Percentiles rank a stretch among this genome's conserved stretches.
Conservation (phyloP, 2,113 vertebrate genomes). For the Charadrius vociferus region DNA sequence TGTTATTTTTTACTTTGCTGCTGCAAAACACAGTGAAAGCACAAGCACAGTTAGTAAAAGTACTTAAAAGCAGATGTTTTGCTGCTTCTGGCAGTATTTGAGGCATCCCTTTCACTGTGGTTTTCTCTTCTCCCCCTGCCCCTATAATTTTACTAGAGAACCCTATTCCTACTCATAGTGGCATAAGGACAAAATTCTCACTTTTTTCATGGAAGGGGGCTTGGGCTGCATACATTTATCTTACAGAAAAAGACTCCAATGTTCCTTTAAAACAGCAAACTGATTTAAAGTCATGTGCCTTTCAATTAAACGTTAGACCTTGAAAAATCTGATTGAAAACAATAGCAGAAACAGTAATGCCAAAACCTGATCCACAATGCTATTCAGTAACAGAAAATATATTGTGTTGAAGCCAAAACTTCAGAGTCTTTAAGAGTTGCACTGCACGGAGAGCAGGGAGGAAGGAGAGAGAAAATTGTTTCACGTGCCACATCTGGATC, state of each 20-base stretch:
- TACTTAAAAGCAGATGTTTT: background rate
- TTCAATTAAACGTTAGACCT: background rate
- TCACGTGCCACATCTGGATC: fast-evolving
- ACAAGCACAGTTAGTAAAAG: background rate
- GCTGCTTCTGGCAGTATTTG: background rate
- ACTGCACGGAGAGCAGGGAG: background rate
- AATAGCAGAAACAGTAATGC: background rate
- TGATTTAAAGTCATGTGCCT: background rate
- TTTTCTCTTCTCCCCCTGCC: fast-evolving
- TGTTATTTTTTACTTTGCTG: background rate
- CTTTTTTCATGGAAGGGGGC: background rate
- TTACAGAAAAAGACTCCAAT: background rate
- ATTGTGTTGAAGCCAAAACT: background rate
- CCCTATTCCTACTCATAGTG: background rate
- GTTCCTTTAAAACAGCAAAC: background rate
- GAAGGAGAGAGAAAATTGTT: background rate
- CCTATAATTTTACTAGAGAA: background rate
- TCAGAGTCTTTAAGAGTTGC: background rate
- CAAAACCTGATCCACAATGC: background rate
- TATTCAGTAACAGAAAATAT: background rate
- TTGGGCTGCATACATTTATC: background rate
- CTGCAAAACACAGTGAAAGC: background rate
- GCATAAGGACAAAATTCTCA: background rate
- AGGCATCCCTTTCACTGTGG: fast-evolving
- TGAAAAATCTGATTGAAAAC: background rate